A percentile compares a stretch with the other conserved stretches of the same genome.
Evolutionary conservation across 2,797 vertebrate genomes (phyloP).

Genomic region (Allobates femoralis): DNA sequence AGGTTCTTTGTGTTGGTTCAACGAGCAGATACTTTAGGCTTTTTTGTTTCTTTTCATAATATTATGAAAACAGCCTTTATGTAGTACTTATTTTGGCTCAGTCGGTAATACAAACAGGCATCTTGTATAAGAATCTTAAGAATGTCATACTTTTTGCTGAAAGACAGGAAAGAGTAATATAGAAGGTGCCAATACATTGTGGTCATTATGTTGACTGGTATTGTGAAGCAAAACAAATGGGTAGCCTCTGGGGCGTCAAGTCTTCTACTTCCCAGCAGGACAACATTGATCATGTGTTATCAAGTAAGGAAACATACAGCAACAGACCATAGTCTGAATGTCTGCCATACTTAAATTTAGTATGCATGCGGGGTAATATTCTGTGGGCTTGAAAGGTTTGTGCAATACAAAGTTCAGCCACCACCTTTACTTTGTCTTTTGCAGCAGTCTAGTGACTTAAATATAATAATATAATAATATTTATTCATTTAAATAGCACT

Average conservation of each 20-base stretch:
- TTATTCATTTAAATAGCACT: no score
- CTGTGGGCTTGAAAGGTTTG: not conserved
- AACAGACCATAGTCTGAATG: not conserved
- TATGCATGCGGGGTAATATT: not conserved
- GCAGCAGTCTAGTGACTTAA: no score
- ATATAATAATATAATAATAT: no score
- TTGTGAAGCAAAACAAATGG: not conserved
- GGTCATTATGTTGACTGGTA: not conserved
- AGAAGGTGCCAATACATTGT: not conserved
- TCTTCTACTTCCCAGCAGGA: not conserved
- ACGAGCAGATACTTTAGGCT: not conserved
- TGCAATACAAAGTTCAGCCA: no score
- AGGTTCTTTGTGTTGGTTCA: not conserved
- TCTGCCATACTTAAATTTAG: not conserved
- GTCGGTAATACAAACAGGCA: not conserved
- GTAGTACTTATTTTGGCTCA: slow-evolving; percentile 3
- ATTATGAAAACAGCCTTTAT: not conserved
- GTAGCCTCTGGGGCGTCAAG: not conserved
- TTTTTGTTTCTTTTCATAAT: slow-evolving; percentile 8
- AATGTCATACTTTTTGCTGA: not conserved
- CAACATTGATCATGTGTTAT: not conserved
- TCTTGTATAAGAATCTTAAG: not conserved
- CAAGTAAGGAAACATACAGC: not conserved
- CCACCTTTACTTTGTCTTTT: no score
- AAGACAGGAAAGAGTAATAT: not conserved